A percentile compares a stretch with the other conserved stretches of the same genome.
Conservation (phyloP, 2,797 vertebrate species). For the Hemitrygon akajei region DNA sequence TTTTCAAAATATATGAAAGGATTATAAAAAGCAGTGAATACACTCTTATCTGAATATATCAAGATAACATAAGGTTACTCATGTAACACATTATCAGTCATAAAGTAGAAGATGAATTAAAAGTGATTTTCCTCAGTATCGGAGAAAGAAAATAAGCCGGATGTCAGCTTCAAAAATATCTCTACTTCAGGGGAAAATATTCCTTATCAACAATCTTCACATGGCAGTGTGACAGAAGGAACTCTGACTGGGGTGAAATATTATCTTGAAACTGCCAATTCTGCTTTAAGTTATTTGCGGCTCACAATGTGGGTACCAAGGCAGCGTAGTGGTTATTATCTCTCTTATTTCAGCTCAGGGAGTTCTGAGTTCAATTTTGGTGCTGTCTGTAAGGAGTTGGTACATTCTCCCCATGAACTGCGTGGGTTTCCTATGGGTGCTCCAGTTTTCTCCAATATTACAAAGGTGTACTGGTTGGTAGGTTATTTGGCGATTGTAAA, state of each 20-base stretch:
- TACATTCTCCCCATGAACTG: too few relatives aligned
- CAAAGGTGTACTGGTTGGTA: too few relatives aligned
- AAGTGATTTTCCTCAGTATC: background rate
- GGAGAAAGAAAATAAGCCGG: background rate
- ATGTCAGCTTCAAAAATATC: background rate
- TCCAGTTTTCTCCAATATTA: too few relatives aligned
- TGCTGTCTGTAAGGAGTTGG: too few relatives aligned
- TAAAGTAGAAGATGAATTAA: background rate
- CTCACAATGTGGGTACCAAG: background rate
- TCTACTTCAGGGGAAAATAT: slow-evolving; percentile 23
- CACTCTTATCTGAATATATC: background rate
- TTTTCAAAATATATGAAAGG: background rate
- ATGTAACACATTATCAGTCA: background rate
- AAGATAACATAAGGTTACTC: background rate
- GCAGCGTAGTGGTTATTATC: too few relatives aligned
- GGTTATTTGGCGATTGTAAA: too few relatives aligned
- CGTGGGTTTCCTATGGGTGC: too few relatives aligned
- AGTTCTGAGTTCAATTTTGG: too few relatives aligned
- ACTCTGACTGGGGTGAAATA: background rate
- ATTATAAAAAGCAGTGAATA: background rate
- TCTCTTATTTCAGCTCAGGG: too few relatives aligned
- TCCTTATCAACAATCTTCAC: slow-evolving; percentile 2
- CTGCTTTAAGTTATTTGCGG: background rate
- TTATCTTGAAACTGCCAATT: background rate
- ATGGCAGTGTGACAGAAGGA: background rate